Conservation (phyloP, 2,797 vertebrate genomes). For the Prionace glauca region DNA sequence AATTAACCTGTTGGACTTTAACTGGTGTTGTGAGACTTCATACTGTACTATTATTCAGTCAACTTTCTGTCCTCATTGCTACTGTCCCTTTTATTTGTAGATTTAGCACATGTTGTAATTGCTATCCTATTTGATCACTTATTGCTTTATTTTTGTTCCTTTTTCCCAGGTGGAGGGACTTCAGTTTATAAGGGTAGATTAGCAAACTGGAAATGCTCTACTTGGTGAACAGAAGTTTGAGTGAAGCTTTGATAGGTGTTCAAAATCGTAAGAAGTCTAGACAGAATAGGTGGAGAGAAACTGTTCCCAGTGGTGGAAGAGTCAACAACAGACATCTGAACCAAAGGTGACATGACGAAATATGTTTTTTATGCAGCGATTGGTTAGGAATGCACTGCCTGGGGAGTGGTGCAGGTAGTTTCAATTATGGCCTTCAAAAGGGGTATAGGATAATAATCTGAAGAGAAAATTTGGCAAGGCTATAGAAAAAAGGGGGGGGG, state of each 20-base stretch:
- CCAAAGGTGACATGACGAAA: neutral
- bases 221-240: too few species aligned
- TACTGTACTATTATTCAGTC: too few species aligned
- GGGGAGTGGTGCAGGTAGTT: neutral
- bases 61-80: too few species aligned
- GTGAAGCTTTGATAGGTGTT: too few species aligned
- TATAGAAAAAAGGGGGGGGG: neutral
- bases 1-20: too few species aligned
- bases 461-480: neutral
- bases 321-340: neutral
- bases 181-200: neutral
- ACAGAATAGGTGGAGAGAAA: neutral
- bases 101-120: neutral
- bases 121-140: neutral
- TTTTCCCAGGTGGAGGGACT: neutral
- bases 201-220: neutral
- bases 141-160: neutral
- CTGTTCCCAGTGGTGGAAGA: neutral
- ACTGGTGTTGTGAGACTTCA: too few species aligned
- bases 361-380: neutral
- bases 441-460: neutral
- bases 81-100: neutral
- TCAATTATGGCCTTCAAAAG: neutral
- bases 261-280: neutral
- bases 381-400: neutral